Evolutionary conservation across 2,888 invertebrate genomes (phyloP).

Genomic region (Drosophila stalkeri): DNA sequence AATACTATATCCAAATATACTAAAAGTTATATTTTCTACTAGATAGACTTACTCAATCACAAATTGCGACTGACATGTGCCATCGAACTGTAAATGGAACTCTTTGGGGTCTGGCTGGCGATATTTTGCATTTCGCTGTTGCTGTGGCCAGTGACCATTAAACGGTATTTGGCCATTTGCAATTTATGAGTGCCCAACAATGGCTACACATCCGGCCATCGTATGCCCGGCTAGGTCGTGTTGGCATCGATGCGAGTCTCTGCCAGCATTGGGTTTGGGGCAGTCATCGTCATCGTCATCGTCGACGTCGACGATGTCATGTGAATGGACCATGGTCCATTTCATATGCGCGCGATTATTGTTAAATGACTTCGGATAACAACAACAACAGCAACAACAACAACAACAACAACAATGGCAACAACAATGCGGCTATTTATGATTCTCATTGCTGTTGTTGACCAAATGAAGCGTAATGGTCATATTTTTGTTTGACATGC

Average conservation of each 20-base stretch:
- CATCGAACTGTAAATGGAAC: conserved; percentile 29
- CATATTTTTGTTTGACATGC: conserved; percentile 50
- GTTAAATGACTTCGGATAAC: conserved; percentile 63
- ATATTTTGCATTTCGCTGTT: conserved; percentile 41
- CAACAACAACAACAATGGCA: background rate
- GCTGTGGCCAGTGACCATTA: conserved; percentile 72
- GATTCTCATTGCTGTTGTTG: conserved; percentile 48
- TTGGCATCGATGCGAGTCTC: conserved; percentile 15
- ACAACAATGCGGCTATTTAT: conserved; percentile 41
- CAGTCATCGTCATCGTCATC: conserved; percentile 15
- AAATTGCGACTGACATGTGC: background rate
- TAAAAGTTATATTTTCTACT: background rate
- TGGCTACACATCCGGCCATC: conserved; percentile 61
- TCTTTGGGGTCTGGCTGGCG: background rate
- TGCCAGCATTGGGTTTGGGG: background rate
- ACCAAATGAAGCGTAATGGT: conserved; percentile 58
- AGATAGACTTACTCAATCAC: background rate
- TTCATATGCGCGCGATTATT: conserved; percentile 70
- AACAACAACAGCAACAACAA: conserved; percentile 34
- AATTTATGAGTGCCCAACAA: conserved; percentile 80
- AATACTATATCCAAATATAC: background rate
- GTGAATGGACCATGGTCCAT: conserved; percentile 52
- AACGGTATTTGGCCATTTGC: conserved; percentile 82
- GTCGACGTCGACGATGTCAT: conserved; percentile 10
- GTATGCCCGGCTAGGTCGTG: conserved; percentile 17